Evolutionary conservation across 1,140 invertebrate genomes (phyloP).

Genomic region (Teleopsis dalmanni): DNA sequence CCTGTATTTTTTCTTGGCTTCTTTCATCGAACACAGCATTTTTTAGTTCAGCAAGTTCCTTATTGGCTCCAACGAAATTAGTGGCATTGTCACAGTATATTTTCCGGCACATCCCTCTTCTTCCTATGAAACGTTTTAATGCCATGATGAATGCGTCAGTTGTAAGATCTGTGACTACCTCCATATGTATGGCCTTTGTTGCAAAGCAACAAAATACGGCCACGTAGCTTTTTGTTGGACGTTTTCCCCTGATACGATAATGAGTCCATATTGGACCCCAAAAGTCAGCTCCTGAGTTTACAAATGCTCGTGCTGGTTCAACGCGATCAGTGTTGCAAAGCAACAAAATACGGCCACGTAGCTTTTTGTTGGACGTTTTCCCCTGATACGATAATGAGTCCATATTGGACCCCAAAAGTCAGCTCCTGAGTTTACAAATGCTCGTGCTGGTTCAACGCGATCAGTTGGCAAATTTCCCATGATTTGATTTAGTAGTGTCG

Average conservation of each 20-base stretch:
- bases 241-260: conserved; percentile 8
- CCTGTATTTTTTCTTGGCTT: neutral
- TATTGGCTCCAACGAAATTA: conserved; percentile 29
- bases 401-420: no score
- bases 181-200: conserved; percentile 30
- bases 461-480: no score
- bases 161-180: conserved; percentile 22
- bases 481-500: no score
- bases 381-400: no score
- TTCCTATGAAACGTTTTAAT: conserved; percentile 15
- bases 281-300: conserved; percentile 16
- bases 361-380: no score
- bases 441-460: no score
- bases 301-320: conserved; percentile 13
- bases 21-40: neutral
- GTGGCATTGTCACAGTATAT: conserved; percentile 35
- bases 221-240: conserved; percentile 6
- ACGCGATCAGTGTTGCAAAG: no score
- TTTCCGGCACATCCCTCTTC: conserved; percentile 13
- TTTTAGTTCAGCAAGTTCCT: conserved; percentile 3
- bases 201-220: conserved; percentile 8
- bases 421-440: no score
- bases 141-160: conserved; percentile 18
- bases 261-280: conserved; percentile 15
- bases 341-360: no score